phyloP scores from a whole-genome alignment of 2,113 vertebrate species.

The Eretmochelys imbricata region DNA sequence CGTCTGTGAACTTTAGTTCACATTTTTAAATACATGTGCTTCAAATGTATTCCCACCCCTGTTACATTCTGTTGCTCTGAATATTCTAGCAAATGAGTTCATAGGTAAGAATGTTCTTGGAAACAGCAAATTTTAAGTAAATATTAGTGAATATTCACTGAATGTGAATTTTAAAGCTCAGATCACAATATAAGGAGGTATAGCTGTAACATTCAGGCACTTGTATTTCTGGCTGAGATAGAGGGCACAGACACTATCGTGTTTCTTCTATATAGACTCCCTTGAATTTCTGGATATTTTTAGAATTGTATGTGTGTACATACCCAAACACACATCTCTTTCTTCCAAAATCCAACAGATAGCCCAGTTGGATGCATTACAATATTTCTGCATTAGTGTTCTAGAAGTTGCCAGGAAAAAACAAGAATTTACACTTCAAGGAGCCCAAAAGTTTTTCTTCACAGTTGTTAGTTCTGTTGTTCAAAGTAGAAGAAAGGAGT shows the following conservation, averaged over 20 bases:
- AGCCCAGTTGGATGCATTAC: constrained; percentile 41
- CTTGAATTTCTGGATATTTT: background rate
- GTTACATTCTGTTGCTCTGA: background rate
- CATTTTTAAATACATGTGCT: background rate
- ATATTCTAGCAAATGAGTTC: background rate
- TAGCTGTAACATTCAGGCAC: background rate
- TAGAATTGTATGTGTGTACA: background rate
- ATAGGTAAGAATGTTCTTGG: background rate
- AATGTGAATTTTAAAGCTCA: background rate
- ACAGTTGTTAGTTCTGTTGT: constrained; percentile 27
- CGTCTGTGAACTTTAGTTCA: background rate
- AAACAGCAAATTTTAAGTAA: background rate
- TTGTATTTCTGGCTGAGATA: background rate
- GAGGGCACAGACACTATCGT: background rate
- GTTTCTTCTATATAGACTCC: rapidly evolving
- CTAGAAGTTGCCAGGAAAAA: constrained; percentile 55
- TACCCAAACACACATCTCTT: background rate
- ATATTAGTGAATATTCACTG: background rate
- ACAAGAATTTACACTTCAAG: constrained; percentile 53
- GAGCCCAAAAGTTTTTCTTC: constrained; percentile 52
- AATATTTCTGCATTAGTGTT: constrained; percentile 32
- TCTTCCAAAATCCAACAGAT: constrained; percentile 48
- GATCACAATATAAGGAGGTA: background rate
- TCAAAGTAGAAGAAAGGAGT: constrained; percentile 41
- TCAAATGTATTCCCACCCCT: background rate